These are phyloP conservation scores for Podarcis siculus DNA, from an alignment of 2,797 vertebrate species.

Conservation along the genomic window DNA sequence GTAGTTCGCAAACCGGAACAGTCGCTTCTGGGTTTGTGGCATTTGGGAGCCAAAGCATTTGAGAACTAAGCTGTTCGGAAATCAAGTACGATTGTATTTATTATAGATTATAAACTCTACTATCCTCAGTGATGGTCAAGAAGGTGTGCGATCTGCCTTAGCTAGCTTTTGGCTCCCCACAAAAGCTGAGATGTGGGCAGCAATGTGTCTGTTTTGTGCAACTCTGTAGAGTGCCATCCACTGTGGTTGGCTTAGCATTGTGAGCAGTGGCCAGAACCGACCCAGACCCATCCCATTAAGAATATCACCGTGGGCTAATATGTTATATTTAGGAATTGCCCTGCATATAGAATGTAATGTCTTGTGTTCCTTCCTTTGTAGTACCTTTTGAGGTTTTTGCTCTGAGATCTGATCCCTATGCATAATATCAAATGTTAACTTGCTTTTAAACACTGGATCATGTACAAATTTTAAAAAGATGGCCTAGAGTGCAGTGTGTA, in stretches of 20 bases:
- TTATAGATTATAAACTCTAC: background rate
- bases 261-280: background rate
- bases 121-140: too few relatives aligned
- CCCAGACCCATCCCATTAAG: background rate
- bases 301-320: background rate
- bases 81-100: background rate
- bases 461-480: conserved; percentile 51
- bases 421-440: background rate
- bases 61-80: too few relatives aligned
- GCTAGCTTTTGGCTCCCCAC: too few relatives aligned
- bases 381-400: background rate
- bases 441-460: background rate
- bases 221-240: background rate
- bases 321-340: background rate
- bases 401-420: background rate
- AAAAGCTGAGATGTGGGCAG: background rate
- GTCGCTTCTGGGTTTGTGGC: too few relatives aligned
- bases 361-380: background rate
- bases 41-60: too few relatives aligned
- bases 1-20: too few relatives aligned
- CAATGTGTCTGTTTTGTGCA: background rate
- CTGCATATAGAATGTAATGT: background rate
- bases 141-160: too few relatives aligned
- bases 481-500: conserved; percentile 34
- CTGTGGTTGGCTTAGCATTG: too few relatives aligned